Base-by-base conservation (phyloP, 2,888 invertebrate species). In the Elegia similella region DNA sequence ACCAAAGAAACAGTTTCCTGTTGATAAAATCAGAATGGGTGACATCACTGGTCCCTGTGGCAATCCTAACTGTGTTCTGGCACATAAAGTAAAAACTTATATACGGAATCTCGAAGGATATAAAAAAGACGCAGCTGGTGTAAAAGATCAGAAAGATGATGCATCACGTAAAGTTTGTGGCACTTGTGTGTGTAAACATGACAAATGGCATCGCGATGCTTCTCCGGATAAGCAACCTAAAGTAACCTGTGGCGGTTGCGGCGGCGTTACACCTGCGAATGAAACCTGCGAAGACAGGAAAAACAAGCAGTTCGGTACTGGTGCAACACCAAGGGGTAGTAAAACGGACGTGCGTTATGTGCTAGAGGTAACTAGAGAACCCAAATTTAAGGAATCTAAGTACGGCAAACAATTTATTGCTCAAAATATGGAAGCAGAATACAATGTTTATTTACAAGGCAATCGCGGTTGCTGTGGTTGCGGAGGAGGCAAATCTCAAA, bases 41-140 rank as follows among this genome's bases (percentile, higher is more conserved):
- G 90, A 91, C 62, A 91, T 91, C 34, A 76, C 70, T 43, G 91
- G 91, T 5, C 90, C 91, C 1, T 91, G 91, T 69, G 91, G 91
- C 50, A 91, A 91, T 67, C 57, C 76, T 23, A 89, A 86, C 55
- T 91, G 91, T 67, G 69, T 80, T 42, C 69, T 91, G 62, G 89
- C 90, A 42, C 88, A 88, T 64, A 91, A 86, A 75, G 84, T 91
- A 1, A 86, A 70, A 67, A 78, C 68, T 8, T 91, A 90, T 59
- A 82, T 91, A 52, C 78, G 91, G 65, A 81, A 80, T 59, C 64
- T 90, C 47, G 84, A 87, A 1, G 69, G 74, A 6, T 91, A 91
- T 56, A 88, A 84, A 62, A 65, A 75, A 64, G 71, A 75, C 67
- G 78, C 84, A 52, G 72, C 69, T 44, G 73, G n/a, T n/a, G n/a